Evolutionary conservation across 2,888 invertebrate genomes (phyloP), one percentile per base, ranked within the genome.

Genomic region (Poecilus cupreus): DNA sequence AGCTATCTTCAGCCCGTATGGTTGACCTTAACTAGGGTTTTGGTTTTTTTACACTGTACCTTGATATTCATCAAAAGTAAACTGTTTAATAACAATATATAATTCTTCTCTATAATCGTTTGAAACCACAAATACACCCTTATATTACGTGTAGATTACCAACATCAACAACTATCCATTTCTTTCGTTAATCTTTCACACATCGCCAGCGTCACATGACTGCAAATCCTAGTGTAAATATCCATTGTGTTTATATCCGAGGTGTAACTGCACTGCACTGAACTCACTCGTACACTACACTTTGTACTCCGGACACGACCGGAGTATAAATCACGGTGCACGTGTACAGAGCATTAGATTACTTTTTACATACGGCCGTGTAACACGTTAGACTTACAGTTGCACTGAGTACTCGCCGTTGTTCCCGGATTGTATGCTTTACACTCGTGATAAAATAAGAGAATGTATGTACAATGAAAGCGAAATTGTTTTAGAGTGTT

Each of bases 381-480:
- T 43, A 11, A 43, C 43, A 43, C 43, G 11, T 51, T 51, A 51
- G 8, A 51, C 18, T 18, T 18, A 37, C 16, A 37, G 18, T 37
- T 68, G 32, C 37, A 37, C 51, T 8, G 8, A 1, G 18, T 18
- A 18, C 46, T 32, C 32, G 4, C 2, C 10, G 60, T 26, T 60
- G 24, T 60, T 60, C 26, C 16, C 24, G 60, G 11, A 26, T 26
- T 60, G 24, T 13, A 60, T 26, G 60, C 22, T 60, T 60, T 24
- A 32, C 13, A 24, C 32, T 60, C 60, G 37, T 10, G 37, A 68
- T 68, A 68, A 68, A 68, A 37, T 68, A 20, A 13, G 3, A 18
- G 64, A 26, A 68, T 68, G 37, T 68, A 68, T 68, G 64, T 68
- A 37, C 16, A 13, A 68, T 68, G 37, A 37, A 37, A 68, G 64